Evolutionary conservation across 2,113 vertebrate species (phyloP).

Genomic region (Indicator maculatus): DNA sequence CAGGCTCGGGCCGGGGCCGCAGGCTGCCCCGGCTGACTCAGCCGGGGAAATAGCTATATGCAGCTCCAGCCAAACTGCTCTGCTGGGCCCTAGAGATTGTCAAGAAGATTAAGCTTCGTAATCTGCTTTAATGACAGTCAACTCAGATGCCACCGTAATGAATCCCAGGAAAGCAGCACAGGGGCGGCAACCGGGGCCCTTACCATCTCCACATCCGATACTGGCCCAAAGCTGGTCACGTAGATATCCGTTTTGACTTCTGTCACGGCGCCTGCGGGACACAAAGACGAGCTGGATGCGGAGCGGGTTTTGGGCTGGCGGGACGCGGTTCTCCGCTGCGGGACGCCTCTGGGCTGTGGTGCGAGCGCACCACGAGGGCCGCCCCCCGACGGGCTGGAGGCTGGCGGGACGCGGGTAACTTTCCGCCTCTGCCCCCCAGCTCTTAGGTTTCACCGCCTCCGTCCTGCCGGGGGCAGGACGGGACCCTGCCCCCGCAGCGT

Average conservation of each 20-base stretch:
- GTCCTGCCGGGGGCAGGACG: not conserved
- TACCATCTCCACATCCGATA: conserved; percentile 97
- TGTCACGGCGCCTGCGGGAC: conserved; percentile 85
- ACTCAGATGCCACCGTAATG: conserved; percentile 80
- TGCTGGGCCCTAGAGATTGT: conserved; percentile 74
- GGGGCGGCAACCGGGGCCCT: not conserved
- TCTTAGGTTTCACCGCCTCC: not conserved
- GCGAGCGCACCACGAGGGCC: not conserved
- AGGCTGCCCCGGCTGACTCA: not conserved
- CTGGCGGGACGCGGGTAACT: not conserved
- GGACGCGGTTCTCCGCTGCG: no score
- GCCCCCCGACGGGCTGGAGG: not conserved
- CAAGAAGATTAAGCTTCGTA: conserved; percentile 82
- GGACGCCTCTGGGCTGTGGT: not conserved
- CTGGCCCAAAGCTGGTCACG: conserved; percentile 94
- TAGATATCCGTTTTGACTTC: conserved; percentile 96
- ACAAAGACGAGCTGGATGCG: not conserved
- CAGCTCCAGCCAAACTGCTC: conserved; percentile 24
- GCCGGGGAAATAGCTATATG: not conserved
- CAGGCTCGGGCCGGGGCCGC: not conserved
- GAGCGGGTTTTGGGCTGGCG: not conserved
- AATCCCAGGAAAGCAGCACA: conserved; percentile 37
- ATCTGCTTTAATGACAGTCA: conserved; percentile 83
- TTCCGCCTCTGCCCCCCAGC: not conserved
- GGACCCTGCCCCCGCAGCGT: not conserved